Evolutionary conservation across 2,113 vertebrate genomes (phyloP).

Genomic region (Perccottus glenii): DNA sequence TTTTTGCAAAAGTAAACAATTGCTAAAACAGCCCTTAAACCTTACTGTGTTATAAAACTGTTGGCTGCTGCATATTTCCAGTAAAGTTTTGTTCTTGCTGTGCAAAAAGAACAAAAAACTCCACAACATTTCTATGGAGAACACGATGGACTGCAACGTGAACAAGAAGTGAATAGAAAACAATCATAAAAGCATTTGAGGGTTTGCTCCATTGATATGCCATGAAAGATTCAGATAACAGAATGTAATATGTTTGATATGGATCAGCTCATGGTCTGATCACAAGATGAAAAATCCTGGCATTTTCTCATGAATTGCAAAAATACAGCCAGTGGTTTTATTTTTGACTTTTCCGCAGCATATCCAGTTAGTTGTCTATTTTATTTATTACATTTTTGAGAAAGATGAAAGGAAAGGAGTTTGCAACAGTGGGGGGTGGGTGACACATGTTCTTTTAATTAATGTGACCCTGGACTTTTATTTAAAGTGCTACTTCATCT

Average conservation of each 20-base stretch:
- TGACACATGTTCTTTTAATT: slow-evolving; percentile 16
- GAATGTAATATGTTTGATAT: slow-evolving; percentile 4
- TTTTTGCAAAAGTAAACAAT: too few species aligned
- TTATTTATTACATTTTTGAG: slow-evolving; percentile 22
- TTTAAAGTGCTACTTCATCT: slow-evolving; percentile 32
- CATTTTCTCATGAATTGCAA: neutral
- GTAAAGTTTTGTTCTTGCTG: neutral
- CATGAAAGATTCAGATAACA: slow-evolving; percentile 1
- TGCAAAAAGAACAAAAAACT: neutral
- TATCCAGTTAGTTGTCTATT: slow-evolving; percentile 7
- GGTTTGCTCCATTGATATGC: neutral
- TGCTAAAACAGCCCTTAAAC: too few species aligned
- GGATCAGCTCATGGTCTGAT: neutral
- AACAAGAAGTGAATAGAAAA: neutral
- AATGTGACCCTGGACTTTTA: slow-evolving; percentile 17
- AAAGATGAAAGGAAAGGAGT: slow-evolving; percentile 2
- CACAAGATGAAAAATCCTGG: neutral
- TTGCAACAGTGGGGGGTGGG: neutral
- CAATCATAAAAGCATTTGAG: slow-evolving; percentile 1
- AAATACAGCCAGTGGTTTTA: too few species aligned
- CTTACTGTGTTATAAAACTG: neutral
- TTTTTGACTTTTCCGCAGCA: slow-evolving; percentile 3
- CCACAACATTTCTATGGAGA: neutral
- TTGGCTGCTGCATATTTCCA: neutral
- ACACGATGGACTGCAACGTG: neutral